phyloP scores from a whole-genome alignment of 2,888 invertebrate genomes.

The Hyalella azteca region DNA sequence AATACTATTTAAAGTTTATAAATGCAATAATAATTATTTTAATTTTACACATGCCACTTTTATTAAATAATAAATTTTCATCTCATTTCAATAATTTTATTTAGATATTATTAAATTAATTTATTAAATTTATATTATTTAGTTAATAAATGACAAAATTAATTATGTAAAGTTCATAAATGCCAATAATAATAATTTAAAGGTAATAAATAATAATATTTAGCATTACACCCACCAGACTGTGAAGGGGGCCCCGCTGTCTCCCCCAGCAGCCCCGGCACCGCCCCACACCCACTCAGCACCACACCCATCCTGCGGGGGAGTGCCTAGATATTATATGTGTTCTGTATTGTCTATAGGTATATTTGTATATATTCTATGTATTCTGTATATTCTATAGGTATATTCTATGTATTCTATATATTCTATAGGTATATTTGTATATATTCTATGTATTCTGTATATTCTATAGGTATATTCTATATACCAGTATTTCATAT shows the following conservation, averaged over 20 bases:
- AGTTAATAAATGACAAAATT: too few species aligned
- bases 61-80: too few species aligned
- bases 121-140: too few species aligned
- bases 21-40: too few species aligned
- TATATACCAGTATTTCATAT: background rate
- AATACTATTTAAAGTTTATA: too few species aligned
- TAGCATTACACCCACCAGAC: too few species aligned
- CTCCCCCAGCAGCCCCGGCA: background rate
- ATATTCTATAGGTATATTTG: background rate
- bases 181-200: too few species aligned
- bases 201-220: too few species aligned
- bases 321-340: background rate
- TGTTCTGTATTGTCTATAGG: background rate
- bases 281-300: background rate
- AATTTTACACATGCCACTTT: too few species aligned
- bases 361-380: background rate
- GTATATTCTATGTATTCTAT: background rate
- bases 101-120: too few species aligned
- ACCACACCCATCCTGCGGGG: background rate
- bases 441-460: background rate
- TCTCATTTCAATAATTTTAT: too few species aligned
- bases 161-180: too few species aligned
- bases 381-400: background rate
- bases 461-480: background rate
- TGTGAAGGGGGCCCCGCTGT: background rate